Conservation (phyloP, 2,888 invertebrate species). For the Hermaeophaga mercurialis region DNA sequence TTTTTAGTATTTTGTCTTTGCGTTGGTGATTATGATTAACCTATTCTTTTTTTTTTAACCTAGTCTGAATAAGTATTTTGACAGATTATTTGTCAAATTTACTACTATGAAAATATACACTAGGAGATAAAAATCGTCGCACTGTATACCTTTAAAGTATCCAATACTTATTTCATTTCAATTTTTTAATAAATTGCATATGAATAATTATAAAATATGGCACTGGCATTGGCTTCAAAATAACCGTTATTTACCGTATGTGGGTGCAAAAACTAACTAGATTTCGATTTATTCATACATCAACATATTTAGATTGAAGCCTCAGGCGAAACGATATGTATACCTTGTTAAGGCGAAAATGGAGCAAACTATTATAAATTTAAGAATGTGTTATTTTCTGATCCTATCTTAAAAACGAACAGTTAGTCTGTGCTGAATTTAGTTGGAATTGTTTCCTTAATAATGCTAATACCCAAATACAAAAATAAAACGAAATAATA, state of each 20-base stretch:
- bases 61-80: no score
- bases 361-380: background rate
- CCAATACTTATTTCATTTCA: background rate
- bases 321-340: background rate
- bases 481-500: no score
- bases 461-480: no score
- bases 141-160: no score
- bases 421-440: constrained; percentile 3
- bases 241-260: constrained; percentile 5
- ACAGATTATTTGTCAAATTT: no score
- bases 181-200: background rate
- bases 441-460: constrained; percentile 3
- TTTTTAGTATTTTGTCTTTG: no score
- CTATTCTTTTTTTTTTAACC: no score
- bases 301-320: background rate
- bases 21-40: no score
- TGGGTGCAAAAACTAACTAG: constrained; percentile 5
- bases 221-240: background rate
- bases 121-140: no score
- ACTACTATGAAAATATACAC: no score
- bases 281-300: background rate
- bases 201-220: background rate
- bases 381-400: constrained; percentile 9
- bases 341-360: no score
- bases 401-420: background rate